phyloP scores from a whole-genome alignment of 2,888 invertebrate genomes.

The Agrilus cyanescens region DNA sequence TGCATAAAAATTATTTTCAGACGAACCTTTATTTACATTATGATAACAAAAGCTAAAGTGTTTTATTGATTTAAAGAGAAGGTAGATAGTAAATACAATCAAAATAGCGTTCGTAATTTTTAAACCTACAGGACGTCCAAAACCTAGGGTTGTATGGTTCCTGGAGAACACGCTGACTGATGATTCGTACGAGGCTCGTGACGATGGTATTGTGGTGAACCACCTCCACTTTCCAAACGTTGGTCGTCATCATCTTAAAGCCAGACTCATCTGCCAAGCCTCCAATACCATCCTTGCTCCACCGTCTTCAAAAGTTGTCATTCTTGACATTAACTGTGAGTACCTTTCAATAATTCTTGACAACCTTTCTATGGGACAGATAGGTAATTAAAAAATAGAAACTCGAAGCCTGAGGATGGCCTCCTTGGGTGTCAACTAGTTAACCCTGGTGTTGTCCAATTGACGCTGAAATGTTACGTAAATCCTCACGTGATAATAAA shows the following conservation, averaged over 20 bases:
- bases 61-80: too few species aligned
- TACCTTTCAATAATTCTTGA: constrained; percentile 24
- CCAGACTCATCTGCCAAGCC: constrained; percentile 76
- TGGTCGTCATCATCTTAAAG: constrained; percentile 71
- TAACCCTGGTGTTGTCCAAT: too few species aligned
- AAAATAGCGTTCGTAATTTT: neutral
- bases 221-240: constrained; percentile 68
- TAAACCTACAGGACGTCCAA: constrained; percentile 51
- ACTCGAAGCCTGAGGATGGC: too few species aligned
- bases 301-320: constrained; percentile 65
- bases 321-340: constrained; percentile 80
- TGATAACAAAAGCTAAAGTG: too few species aligned
- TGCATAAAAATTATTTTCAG: too few species aligned
- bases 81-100: too few species aligned
- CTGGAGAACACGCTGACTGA: constrained; percentile 75
- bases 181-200: constrained; percentile 62
- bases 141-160: constrained; percentile 74
- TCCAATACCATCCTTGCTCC: constrained; percentile 74
- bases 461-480: too few species aligned
- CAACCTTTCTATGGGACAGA: too few species aligned
- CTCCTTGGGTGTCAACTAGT: too few species aligned
- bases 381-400: too few species aligned
- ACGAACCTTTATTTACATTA: too few species aligned
- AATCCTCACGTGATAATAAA: too few species aligned
- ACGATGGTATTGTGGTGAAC: constrained; percentile 63